Conservation (phyloP, 2,888 invertebrate species). For the Acleris sparsana region DNA sequence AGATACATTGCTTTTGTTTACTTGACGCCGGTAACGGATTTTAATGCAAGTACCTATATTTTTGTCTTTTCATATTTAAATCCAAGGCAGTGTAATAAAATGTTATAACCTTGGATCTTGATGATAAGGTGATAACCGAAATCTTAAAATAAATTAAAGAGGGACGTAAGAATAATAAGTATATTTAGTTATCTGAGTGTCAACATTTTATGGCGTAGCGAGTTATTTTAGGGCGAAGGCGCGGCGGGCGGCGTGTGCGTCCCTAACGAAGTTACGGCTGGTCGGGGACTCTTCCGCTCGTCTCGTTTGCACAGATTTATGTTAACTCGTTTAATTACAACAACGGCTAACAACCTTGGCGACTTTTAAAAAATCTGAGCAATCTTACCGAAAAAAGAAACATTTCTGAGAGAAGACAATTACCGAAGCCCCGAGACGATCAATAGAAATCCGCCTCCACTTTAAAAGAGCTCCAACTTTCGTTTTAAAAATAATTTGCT, state of each 20-base stretch:
- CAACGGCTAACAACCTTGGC: conserved; percentile 46
- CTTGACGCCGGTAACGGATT: too few species aligned
- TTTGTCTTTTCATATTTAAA: too few species aligned
- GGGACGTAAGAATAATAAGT: conserved; percentile 25
- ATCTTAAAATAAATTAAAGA: conserved; percentile 2
- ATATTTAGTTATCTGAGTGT: conserved; percentile 47
- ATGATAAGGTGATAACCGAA: too few species aligned
- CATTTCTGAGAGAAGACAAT: conserved; percentile 32
- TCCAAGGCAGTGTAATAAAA: too few species aligned
- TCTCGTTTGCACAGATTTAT: conserved; percentile 61
- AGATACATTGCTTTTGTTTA: too few species aligned
- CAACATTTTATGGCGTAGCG: conserved; percentile 50
- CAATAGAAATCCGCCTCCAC: conserved; percentile 44
- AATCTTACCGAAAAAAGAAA: conserved; percentile 41
- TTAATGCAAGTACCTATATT: too few species aligned
- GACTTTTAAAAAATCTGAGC: conserved; percentile 46
- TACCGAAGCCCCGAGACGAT: conserved; percentile 37
- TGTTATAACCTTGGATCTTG: too few species aligned
- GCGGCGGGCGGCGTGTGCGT: conserved; percentile 45
- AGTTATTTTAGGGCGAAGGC: conserved; percentile 44
- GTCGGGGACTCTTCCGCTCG: conserved; percentile 56
- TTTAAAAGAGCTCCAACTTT: conserved; percentile 30
- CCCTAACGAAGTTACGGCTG: conserved; percentile 62
- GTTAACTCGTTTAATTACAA: conserved; percentile 63
- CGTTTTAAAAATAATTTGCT: conserved; percentile 14